phyloP scores from a whole-genome alignment of 2,888 invertebrate species.

The Megalurothrips usitatus region DNA sequence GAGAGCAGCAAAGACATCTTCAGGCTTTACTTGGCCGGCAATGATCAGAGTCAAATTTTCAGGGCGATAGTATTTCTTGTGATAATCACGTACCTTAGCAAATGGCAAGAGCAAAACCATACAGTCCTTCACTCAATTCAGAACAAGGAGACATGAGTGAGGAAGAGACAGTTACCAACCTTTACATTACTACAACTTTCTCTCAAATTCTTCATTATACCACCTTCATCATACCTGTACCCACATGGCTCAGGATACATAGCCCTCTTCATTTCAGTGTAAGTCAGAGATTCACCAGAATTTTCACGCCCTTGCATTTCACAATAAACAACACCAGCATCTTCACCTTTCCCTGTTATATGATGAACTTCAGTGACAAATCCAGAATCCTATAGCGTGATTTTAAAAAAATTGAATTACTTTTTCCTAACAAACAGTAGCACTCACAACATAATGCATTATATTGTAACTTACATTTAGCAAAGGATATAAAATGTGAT shows the following conservation, averaged over 20 bases:
- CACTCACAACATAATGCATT: constrained; percentile 3
- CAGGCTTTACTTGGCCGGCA: constrained; percentile 71
- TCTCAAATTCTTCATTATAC: constrained; percentile 76
- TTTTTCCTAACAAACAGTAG: constrained; percentile 12
- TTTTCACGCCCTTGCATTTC: constrained; percentile 89
- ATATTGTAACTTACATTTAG: constrained; percentile 54
- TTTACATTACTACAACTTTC: constrained; percentile 75
- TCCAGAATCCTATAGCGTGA: constrained; percentile 60
- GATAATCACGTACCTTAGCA: constrained; percentile 68
- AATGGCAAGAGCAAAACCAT: constrained; percentile 30
- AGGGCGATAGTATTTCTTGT: constrained; percentile 80
- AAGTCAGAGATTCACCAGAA: constrained; percentile 66
- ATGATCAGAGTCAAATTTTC: constrained; percentile 83
- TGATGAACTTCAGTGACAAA: constrained; percentile 90
- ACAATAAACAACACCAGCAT: constrained; percentile 93
- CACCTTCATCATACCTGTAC: constrained; percentile 81
- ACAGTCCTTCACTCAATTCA: constrained; percentile 2
- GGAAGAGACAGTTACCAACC: constrained; percentile 49
- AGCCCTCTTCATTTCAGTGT: constrained; percentile 59
- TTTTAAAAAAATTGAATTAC: constrained; percentile 7
- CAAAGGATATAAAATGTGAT: constrained; percentile 82
- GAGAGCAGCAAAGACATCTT: constrained; percentile 69
- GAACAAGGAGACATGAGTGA: neutral
- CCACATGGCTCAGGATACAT: constrained; percentile 79
- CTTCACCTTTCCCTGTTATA: constrained; percentile 78